These are phyloP conservation scores for Bryconaethiops microstoma DNA, from an alignment of 2,797 vertebrate species.

Conservation along the genomic window DNA sequence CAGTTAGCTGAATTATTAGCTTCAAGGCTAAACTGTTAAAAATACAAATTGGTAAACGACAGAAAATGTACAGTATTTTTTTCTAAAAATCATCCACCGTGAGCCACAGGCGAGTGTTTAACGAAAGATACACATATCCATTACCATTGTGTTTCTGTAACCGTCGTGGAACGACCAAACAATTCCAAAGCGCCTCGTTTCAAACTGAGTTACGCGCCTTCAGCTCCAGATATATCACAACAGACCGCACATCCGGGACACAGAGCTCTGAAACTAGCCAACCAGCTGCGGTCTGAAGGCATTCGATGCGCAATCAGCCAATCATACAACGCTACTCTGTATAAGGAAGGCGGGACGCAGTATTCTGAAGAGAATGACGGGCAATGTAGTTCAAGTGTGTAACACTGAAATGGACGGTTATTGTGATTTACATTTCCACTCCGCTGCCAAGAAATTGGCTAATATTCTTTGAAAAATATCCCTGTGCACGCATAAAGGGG, in stretches of 20 bases:
- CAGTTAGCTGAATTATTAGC: constrained; percentile 3
- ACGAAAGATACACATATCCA: constrained; percentile 38
- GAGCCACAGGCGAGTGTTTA: background rate
- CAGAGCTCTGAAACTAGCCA: constrained; percentile 49
- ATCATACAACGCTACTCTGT: constrained; percentile 32
- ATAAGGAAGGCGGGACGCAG: background rate
- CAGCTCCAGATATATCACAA: constrained; percentile 47
- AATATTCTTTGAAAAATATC: too few species aligned
- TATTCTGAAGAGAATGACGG: constrained; percentile 25
- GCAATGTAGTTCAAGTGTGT: constrained; percentile 60
- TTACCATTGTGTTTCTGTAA: constrained; percentile 38
- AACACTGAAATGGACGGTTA: too few species aligned
- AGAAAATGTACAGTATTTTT: background rate
- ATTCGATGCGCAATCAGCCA: constrained; percentile 55
- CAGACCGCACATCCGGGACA: constrained; percentile 69
- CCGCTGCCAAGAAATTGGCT: too few species aligned
- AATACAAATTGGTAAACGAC: background rate
- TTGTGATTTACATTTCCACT: too few species aligned
- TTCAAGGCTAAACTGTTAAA: background rate
- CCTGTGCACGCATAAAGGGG: too few species aligned
- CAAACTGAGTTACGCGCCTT: constrained; percentile 68
- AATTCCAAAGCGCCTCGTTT: constrained; percentile 45
- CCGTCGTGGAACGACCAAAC: background rate
- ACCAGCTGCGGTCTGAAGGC: constrained; percentile 47
- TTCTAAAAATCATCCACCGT: background rate